Base-by-base conservation (phyloP, 2,113 vertebrate species). In the Albula goreensis region DNA sequence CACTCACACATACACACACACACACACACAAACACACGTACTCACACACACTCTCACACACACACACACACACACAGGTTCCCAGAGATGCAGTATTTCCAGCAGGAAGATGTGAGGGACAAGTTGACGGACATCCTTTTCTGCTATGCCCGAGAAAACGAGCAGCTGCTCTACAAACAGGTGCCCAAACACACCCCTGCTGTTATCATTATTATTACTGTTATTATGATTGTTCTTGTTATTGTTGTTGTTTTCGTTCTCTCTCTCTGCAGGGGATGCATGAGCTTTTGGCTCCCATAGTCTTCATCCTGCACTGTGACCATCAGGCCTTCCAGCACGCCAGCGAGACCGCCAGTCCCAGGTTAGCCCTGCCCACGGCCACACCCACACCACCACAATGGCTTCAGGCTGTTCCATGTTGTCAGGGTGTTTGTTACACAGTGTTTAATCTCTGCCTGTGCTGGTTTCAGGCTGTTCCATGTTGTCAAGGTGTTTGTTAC, bases 81-180 rank as follows among this genome's bases (percentile, higher is more conserved):
- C 95, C 98, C 98, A 86, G 98, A 99, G 96, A 99, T 99, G 93
- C 96, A 96, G 85, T 99, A 98, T 95, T 99, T 99, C 93, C 98
- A 99, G 90, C 96, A 97, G 89, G 97, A 98, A 83, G 97, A 96
- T 78, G 97, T 99, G 90, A 96, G 97, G 93, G 97, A 97, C 85
- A 98, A 98, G 94, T 95, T 99, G 96, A 99, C 98, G 81, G 98
- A 99, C 95, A 97, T 99, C 94, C 97, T 99, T 81, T 99, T 99
- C 95, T 99, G 98, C 93, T 99, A 98, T 0, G 98, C 97, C 91
- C 96, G 98, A 95, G 98, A 99, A 94, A 99, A 99, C 48, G 97
- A 99, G 89, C 97, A 98, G 94, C 95, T 99, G 89, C 97, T 99
- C 90, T 99, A 99, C 94, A 99, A 99, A 94, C 98, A 99, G 98